These are phyloP conservation scores for Ciconia stormi DNA, from an alignment of 2,113 vertebrate species.

Conservation along the genomic window DNA sequence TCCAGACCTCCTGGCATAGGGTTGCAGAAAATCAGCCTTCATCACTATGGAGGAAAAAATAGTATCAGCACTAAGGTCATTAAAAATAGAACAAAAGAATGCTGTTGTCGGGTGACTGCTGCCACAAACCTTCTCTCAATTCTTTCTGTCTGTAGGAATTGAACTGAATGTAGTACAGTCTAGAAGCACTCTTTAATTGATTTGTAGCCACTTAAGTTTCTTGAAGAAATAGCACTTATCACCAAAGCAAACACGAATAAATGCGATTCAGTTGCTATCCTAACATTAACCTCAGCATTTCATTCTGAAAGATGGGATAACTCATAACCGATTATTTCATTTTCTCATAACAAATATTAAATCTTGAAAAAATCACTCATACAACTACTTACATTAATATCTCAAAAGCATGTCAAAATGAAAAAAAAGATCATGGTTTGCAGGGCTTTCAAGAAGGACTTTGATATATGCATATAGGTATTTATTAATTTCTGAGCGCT, in stretches of 20 bases:
- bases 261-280: neutral
- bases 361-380: neutral
- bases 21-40: neutral
- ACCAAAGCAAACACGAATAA: neutral
- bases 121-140: neutral
- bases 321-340: neutral
- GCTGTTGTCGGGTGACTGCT: neutral
- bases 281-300: neutral
- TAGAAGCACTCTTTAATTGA: neutral
- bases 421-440: neutral
- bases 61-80: neutral
- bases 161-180: neutral
- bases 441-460: neutral
- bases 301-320: neutral
- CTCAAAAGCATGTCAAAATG: neutral
- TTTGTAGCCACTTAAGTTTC: neutral
- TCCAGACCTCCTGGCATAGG: neutral
- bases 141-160: neutral
- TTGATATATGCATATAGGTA: neutral
- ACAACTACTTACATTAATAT: neutral
- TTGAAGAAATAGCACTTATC: neutral
- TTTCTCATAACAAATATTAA: neutral
- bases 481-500: neutral
- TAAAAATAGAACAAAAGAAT: neutral
- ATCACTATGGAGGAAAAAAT: neutral